Conservation (phyloP, 2,797 vertebrate genomes). For the Chaunax sp. region DNA sequence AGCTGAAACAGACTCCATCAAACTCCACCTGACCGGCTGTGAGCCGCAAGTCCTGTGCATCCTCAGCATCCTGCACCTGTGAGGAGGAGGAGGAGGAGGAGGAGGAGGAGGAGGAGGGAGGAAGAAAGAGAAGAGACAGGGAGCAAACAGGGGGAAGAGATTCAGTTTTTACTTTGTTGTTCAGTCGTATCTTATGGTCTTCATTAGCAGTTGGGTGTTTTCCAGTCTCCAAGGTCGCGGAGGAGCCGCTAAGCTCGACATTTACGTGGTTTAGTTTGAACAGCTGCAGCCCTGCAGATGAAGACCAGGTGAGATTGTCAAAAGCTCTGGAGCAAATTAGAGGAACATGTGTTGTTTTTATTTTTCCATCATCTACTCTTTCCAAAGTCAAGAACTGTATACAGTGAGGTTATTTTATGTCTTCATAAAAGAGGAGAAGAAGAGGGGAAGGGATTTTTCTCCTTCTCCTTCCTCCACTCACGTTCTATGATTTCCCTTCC, state of each 20-base stretch:
- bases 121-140: not conserved
- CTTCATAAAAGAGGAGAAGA: too few species aligned
- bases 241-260: too few species aligned
- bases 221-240: too few species aligned
- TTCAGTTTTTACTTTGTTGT: too few species aligned
- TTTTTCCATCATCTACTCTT: too few species aligned
- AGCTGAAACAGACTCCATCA: slow-evolving; percentile 66
- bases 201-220: too few species aligned
- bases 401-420: too few species aligned
- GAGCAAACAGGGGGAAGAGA: too few species aligned
- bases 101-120: not conserved
- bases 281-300: not conserved
- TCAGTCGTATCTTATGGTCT: too few species aligned
- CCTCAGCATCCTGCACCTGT: slow-evolving; percentile 54
- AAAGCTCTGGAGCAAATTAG: not conserved
- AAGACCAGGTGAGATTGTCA: not conserved
- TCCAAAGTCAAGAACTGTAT: too few species aligned
- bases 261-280: too few species aligned
- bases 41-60: slow-evolving; percentile 50
- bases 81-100: not conserved
- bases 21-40: slow-evolving; percentile 63
- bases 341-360: too few species aligned
- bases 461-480: not conserved
- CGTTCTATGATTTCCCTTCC: not conserved
- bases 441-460: not conserved